Evolutionary conservation across 92 coral and sea anemone species (phyloP), one percentile per base, ranked within the genome.

Genomic region (Desmophyllum pertusum): DNA sequence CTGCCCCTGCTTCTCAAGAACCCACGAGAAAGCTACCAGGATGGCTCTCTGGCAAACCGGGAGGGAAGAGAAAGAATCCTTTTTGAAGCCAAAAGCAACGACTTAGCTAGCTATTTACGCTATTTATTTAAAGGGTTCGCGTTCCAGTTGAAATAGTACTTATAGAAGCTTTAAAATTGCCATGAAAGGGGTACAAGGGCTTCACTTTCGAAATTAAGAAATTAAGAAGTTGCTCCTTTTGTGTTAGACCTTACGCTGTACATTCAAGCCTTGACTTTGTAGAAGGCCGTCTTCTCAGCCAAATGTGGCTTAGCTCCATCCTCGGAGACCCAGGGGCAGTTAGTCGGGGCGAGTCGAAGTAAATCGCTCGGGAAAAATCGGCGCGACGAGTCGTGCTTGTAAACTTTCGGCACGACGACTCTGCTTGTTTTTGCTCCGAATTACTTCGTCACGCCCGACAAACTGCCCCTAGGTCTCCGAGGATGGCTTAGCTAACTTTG

Each of bases 1-100:
- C 79, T 18, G 40, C 51, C 59, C 51, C 86, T 61, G 36, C 91
- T 21, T 86, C 89, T 77, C 93, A 91, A 80, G 94, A 94, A 66
- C 77, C 88, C 10, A 88, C 95, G 76, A 85, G 98, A 39, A 92
- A 96, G 62, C 85, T 94, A 25, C 98, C 98, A 1, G 93, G 76
- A 2, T 94, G 95, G 96, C 46, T 96, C n/a, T 84, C 93, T 9
- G 80, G 79, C 21, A 76, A 87, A n/a, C 84, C 92, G 8, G 69
- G 81, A 7, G 88, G 85, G 8, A 78, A 46, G 66, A 91, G 87
- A 75, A 91, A 91, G 83, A 91, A 88, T 50, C 94, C 94, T 11
- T 82, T 82, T 73, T 82, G 45, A 80, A 46, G 9, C 15, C 6
- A 10, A 45, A 37, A 17, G 61, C 27, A 21, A 6, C 10, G 29